Evolutionary conservation across 2,888 invertebrate genomes (phyloP).

Genomic region (Sisyra terminalis): DNA sequence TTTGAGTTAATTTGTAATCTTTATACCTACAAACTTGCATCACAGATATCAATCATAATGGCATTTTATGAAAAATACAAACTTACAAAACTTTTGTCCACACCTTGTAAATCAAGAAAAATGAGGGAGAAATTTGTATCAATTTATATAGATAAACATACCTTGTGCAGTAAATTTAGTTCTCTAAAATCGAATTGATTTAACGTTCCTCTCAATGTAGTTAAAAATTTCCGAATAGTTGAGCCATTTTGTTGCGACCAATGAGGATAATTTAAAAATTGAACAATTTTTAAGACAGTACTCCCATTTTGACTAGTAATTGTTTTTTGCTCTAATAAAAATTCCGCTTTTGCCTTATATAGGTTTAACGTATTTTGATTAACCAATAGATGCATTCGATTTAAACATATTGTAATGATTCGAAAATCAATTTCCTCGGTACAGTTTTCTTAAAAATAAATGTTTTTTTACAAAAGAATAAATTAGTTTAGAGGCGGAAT

Average conservation of each 20-base stretch:
- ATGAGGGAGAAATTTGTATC: background rate
- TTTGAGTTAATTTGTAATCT: no score
- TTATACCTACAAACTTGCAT: no score
- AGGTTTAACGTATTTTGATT: conserved; percentile 20
- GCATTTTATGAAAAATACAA: no score
- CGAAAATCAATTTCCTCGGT: conserved; percentile 24
- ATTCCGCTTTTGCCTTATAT: conserved; percentile 23
- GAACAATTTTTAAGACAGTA: conserved; percentile 20
- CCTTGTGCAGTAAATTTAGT: conserved; percentile 24
- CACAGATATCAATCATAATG: no score
- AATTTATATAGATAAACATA: conserved; percentile 14
- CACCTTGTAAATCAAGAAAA: no score
- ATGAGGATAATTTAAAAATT: conserved; percentile 28
- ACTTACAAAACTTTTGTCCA: no score
- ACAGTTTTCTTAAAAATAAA: conserved; percentile 21
- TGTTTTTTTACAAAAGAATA: conserved; percentile 4
- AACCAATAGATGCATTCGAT: conserved; percentile 25
- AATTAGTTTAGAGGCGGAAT: background rate
- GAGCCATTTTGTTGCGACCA: conserved; percentile 24
- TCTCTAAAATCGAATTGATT: conserved; percentile 24
- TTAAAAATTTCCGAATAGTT: conserved; percentile 24
- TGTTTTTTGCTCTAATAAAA: conserved; percentile 20
- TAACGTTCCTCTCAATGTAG: conserved; percentile 23
- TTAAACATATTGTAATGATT: conserved; percentile 29
- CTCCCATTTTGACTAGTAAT: conserved; percentile 18